Evolutionary conservation across 2,797 vertebrate genomes (phyloP).

Genomic region (Todus mexicanus): DNA sequence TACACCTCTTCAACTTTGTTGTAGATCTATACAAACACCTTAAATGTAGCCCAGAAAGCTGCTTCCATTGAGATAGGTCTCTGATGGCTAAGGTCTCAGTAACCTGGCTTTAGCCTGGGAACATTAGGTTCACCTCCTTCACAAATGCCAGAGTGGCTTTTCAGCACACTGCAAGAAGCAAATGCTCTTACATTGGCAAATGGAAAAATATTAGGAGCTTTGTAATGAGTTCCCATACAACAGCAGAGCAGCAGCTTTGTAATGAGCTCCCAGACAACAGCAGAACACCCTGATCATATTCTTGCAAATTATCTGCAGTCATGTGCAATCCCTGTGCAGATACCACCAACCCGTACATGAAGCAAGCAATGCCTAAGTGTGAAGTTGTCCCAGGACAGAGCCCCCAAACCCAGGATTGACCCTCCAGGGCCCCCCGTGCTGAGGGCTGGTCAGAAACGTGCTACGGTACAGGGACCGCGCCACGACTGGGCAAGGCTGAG

Average conservation of each 20-base stretch:
- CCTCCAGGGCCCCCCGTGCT: background rate
- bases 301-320: background rate
- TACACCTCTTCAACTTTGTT: background rate
- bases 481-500: accelerated
- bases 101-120: background rate
- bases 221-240: background rate
- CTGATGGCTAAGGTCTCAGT: background rate
- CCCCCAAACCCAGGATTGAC: background rate
- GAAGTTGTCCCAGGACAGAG: background rate
- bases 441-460: background rate
- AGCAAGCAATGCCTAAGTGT: background rate
- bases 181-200: background rate
- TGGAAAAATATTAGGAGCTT: background rate
- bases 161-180: background rate
- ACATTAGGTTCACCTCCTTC: background rate
- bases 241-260: background rate
- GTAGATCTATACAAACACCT: background rate
- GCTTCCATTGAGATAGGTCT: background rate
- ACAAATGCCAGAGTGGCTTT: background rate
- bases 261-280: background rate
- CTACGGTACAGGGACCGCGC: background rate
- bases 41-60: background rate
- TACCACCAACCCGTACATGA: background rate
- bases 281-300: background rate
- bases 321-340: background rate